These are phyloP conservation scores for Centropyge bicolor DNA, from an alignment of 2,797 vertebrate genomes.

Conservation along the genomic window DNA sequence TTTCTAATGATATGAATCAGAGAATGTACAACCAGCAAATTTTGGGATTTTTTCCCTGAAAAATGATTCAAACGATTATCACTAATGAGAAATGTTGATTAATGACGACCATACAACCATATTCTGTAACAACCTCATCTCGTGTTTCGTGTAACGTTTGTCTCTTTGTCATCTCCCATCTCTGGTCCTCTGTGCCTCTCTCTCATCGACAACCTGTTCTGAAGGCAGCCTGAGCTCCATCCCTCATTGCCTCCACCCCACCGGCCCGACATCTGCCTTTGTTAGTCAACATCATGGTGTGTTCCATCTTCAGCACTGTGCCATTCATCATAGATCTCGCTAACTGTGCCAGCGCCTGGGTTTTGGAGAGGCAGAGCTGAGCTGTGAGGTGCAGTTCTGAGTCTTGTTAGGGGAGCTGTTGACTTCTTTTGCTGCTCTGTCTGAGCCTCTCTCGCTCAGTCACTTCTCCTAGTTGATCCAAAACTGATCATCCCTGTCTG, in stretches of 20 bases:
- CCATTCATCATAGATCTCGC: conserved; percentile 76
- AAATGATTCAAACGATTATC: background rate
- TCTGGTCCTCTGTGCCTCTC: conserved; percentile 60
- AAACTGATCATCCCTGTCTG: conserved; percentile 61
- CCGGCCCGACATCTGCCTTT: conserved; percentile 80
- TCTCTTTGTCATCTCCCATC: conserved; percentile 74
- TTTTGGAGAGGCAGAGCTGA: conserved; percentile 62
- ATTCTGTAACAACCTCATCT: conserved; percentile 53
- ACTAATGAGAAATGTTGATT: conserved; percentile 13
- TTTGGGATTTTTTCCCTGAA: conserved; percentile 8
- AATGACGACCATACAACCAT: conserved; percentile 11
- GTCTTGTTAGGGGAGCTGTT: conserved; percentile 68
- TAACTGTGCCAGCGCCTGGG: conserved; percentile 72
- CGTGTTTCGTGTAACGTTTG: conserved; percentile 65
- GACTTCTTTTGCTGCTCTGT: conserved; percentile 62
- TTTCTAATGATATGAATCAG: background rate
- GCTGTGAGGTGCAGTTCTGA: conserved; percentile 70
- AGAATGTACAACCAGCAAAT: background rate
- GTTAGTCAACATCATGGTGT: conserved; percentile 77
- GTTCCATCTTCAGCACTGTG: conserved; percentile 62
- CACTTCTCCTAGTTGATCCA: conserved; percentile 60
- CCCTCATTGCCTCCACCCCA: conserved; percentile 77
- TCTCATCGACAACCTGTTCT: conserved; percentile 74
- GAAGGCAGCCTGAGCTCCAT: conserved; percentile 72
- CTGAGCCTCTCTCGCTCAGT: conserved; percentile 56